A percentile compares a stretch with the other conserved stretches of the same genome.
phyloP scores from a whole-genome alignment of 2,113 vertebrate species.

The Neogobius melanostomus region DNA sequence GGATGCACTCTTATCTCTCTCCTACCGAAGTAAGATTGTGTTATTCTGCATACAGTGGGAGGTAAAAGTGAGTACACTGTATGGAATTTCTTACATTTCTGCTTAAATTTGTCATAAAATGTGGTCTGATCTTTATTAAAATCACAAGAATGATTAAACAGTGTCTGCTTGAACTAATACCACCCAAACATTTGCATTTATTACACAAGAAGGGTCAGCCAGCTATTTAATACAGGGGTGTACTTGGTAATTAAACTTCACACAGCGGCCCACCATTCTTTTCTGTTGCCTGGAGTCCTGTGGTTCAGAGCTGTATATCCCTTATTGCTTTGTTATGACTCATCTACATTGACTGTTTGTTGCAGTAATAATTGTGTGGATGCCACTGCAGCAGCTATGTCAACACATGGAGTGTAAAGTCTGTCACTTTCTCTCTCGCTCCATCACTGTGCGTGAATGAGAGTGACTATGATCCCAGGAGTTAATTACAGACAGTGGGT shows the following conservation, averaged over 20 bases:
- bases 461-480: constrained; percentile 76
- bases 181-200: too few species aligned
- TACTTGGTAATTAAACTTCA: constrained; percentile 47
- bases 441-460: constrained; percentile 61
- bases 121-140: too few species aligned
- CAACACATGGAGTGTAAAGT: constrained; percentile 46
- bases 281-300: constrained; percentile 40
- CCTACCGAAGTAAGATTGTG: too few species aligned
- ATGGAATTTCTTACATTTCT: too few species aligned
- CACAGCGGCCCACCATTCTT: constrained; percentile 29
- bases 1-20: too few species aligned
- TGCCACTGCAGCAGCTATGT: constrained; percentile 42
- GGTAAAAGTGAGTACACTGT: too few species aligned
- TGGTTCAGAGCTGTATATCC: constrained; percentile 18
- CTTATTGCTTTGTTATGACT: background rate
- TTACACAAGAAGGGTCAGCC: too few species aligned
- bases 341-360: constrained; percentile 11
- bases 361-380: constrained; percentile 14
- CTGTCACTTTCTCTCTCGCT: constrained; percentile 29
- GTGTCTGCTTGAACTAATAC: too few species aligned
- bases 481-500: constrained; percentile 78
- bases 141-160: too few species aligned
- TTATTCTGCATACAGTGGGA: too few species aligned
- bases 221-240: too few species aligned
- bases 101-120: too few species aligned